Evolutionary conservation across 2,113 vertebrate genomes (phyloP).

Genomic region (Recurvirostra avosetta): DNA sequence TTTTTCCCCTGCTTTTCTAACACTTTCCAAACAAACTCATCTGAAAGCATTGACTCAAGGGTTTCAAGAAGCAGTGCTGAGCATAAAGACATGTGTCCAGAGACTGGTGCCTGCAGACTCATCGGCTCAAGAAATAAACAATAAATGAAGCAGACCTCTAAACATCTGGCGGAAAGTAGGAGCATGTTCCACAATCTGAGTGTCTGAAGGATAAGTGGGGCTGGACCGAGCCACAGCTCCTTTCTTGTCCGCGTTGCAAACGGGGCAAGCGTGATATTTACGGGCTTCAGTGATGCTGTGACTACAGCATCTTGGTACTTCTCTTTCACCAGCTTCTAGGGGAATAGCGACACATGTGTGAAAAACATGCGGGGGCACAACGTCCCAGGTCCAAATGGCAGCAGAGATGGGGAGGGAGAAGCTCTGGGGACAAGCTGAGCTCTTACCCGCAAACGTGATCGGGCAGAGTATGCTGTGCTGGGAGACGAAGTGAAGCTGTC

Average conservation of each 20-base stretch:
- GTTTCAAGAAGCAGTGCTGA: conserved; percentile 18
- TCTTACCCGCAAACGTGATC: neutral
- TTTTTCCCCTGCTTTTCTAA: conserved; percentile 30
- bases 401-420: neutral
- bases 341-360: neutral
- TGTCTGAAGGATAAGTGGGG: conserved; percentile 34
- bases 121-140: conserved; percentile 20
- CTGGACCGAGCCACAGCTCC: neutral
- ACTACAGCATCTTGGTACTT: conserved; percentile 17
- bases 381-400: neutral
- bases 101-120: neutral
- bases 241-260: neutral
- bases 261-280: neutral
- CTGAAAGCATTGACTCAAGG: neutral
- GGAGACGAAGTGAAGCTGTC: neutral
- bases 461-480: neutral
- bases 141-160: neutral
- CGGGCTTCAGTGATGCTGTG: neutral
- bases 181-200: neutral
- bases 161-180: conserved; percentile 29
- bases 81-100: neutral
- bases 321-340: neutral
- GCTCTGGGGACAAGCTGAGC: neutral
- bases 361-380: neutral
- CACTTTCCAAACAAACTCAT: conserved; percentile 31